Base-by-base conservation (phyloP, 2,888 invertebrate species). In the Acleris sparsana region DNA sequence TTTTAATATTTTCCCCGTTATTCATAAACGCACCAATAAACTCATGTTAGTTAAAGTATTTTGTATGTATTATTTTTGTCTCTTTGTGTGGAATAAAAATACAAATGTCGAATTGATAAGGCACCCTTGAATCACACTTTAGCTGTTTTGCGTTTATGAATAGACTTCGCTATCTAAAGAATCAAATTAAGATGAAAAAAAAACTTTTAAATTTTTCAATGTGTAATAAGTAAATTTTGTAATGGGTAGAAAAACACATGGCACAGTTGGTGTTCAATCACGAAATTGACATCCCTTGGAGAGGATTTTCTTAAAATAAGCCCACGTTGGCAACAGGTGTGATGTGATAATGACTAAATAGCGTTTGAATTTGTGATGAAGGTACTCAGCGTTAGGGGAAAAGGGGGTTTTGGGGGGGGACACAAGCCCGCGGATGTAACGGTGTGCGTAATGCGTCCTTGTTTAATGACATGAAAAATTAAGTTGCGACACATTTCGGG, bases 301-400 rank as follows among this genome's bases (percentile, higher is more conserved):
- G 52, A 63, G 71, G 70, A 69, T 63, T 70, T 64, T 70, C 71
- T 67, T 65, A 67, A 68, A 68, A 77, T 77, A 77, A 80, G 72
- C 74, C 78, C 74, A 67, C 73, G 48, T 25, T 18, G 86, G 87
- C 87, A 89, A 88, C 91, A 91, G 90, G 91, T 91, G 90, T 82
- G 81, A 81, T 80, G 82, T 82, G 87, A 84, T 90, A 89, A 90
- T 88, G 89, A 87, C 87, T 89, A 88, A 88, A 88, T 88, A 88
- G 84, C 86, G 80, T 87, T 83, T 88, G 88, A 88, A 89, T 89
- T 86, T 83, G 80, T 88, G 87, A 89, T 88, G 85, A 88, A 82
- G 80, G 81, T 76, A 76, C 80, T 85, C 82, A 84, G 83, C 82
- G 79, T 79, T 67, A 72, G 73, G 73, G 67, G 72, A 71, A 68